phyloP scores from a whole-genome alignment of 2,888 invertebrate species.

The Cephalotes varians region DNA sequence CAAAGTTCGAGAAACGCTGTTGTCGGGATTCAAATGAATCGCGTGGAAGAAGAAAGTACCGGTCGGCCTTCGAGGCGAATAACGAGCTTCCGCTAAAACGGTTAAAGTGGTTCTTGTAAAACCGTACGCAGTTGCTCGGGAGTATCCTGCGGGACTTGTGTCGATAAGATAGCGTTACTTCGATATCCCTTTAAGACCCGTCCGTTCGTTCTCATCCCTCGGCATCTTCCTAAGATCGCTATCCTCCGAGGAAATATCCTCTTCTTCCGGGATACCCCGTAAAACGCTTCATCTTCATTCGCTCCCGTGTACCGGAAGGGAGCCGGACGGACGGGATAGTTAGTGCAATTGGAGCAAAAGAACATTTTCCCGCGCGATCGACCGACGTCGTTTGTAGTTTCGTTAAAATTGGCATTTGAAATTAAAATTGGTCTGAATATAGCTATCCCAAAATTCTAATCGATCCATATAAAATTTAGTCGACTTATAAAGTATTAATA shows the following conservation, averaged over 20 bases:
- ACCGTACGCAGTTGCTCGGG: constrained; percentile 35
- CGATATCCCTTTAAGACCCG: constrained; percentile 57
- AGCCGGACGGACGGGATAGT: constrained; percentile 44
- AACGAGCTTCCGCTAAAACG: constrained; percentile 34
- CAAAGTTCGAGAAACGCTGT: background rate
- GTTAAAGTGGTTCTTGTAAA: constrained; percentile 46
- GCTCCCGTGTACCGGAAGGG: constrained; percentile 24
- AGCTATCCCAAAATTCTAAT: background rate
- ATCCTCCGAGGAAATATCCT: constrained; percentile 60
- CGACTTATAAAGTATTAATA: background rate
- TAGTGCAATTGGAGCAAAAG: constrained; percentile 34
- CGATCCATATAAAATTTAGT: no score
- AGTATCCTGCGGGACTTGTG: constrained; percentile 49
- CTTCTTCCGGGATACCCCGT: constrained; percentile 46
- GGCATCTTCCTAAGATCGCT: constrained; percentile 54
- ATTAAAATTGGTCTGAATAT: background rate
- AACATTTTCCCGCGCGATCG: constrained; percentile 18
- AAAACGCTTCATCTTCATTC: constrained; percentile 56
- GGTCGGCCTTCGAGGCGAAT: constrained; percentile 18
- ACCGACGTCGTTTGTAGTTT: constrained; percentile 2
- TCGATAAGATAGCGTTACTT: constrained; percentile 54
- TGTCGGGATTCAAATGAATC: constrained; percentile 14
- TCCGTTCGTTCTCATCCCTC: constrained; percentile 45
- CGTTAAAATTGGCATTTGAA: background rate
- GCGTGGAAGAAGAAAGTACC: constrained; percentile 17